A percentile compares a stretch with the other conserved stretches of the same genome.
These are phyloP conservation scores for Norana najaformis DNA, from an alignment of 2,888 invertebrate species.

Conservation along the genomic window DNA sequence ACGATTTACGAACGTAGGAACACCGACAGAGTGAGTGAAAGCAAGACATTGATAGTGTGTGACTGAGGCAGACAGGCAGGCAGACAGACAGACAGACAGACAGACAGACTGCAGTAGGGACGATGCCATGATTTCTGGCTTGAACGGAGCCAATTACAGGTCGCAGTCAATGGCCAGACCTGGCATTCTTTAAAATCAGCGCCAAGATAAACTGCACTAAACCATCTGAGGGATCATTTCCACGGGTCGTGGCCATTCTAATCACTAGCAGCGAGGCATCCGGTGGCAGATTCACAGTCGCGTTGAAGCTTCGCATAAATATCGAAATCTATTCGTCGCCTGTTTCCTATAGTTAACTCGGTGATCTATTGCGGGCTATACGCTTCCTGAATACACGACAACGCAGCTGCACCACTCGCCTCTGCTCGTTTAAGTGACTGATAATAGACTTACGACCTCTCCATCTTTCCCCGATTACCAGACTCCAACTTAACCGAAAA, in stretches of 20 bases:
- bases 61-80: neutral
- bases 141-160: neutral
- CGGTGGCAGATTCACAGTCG: neutral
- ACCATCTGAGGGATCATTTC: neutral
- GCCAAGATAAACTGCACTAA: neutral
- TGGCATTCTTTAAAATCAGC: neutral
- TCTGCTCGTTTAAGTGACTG: neutral
- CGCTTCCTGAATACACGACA: neutral
- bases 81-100: neutral
- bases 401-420: neutral
- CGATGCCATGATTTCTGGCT: neutral
- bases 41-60: neutral
- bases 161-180: neutral
- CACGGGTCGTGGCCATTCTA: neutral
- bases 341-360: neutral
- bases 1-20: neutral
- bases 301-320: neutral
- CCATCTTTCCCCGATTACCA: constrained; percentile 3
- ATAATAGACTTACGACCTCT: constrained; percentile 13
- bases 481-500: neutral
- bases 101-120: neutral
- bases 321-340: neutral
- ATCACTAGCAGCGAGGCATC: neutral
- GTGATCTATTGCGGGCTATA: neutral
- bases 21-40: neutral